Conservation (phyloP, 2,113 vertebrate species). For the Desmodus rotundus region DNA sequence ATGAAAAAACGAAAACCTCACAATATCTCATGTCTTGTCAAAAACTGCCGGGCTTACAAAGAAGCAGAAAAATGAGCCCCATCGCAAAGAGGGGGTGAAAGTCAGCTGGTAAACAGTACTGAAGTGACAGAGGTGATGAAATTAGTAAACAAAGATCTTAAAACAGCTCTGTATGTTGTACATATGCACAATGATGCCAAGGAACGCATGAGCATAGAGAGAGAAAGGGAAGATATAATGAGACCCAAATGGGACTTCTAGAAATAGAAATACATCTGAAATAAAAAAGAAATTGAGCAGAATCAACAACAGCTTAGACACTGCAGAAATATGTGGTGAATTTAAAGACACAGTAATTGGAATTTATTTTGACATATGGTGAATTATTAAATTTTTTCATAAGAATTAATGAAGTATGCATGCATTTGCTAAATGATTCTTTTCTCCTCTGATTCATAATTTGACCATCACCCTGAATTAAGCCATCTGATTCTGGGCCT, state of each 20-base stretch:
- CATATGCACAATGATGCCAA: background rate
- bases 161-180: background rate
- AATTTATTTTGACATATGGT: background rate
- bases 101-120: background rate
- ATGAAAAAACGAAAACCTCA: background rate
- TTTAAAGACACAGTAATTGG: background rate
- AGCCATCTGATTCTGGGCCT: background rate
- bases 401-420: background rate
- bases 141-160: background rate
- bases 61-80: background rate
- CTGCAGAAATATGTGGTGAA: background rate
- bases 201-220: background rate
- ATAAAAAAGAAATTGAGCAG: background rate
- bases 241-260: background rate
- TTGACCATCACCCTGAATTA: fast-evolving
- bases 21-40: background rate
- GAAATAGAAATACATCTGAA: background rate
- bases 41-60: background rate
- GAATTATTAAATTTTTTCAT: background rate
- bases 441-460: background rate
- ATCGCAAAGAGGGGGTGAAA: background rate
- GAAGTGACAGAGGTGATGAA: background rate
- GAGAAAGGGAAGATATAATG: background rate
- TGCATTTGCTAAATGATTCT: background rate
- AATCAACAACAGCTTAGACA: background rate